phyloP scores from a whole-genome alignment of 2,113 vertebrate species.

The Probosciger aterrimus region DNA sequence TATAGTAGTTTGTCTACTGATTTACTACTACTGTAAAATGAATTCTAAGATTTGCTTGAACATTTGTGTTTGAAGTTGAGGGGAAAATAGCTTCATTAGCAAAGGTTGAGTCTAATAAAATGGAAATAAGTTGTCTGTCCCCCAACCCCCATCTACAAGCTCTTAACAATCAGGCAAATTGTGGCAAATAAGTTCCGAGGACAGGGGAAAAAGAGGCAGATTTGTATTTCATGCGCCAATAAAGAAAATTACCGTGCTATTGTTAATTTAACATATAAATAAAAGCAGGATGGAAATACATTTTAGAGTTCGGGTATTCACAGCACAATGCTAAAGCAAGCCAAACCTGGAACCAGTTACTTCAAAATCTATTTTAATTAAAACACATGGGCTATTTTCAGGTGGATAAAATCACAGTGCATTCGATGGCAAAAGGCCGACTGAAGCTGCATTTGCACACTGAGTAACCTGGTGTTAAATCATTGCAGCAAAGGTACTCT shows the following conservation, averaged over 20 bases:
- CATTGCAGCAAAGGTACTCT: conserved; percentile 49
- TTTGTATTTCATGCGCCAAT: conserved; percentile 56
- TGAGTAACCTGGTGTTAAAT: conserved; percentile 22
- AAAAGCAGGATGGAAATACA: conserved; percentile 24
- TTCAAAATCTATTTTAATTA: conserved; percentile 45
- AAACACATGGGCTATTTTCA: conserved; percentile 32
- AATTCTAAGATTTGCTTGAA: conserved; percentile 58
- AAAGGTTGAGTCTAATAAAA: conserved; percentile 55
- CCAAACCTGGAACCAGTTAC: conserved; percentile 21
- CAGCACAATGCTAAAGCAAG: not conserved
- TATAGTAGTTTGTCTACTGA: conserved; percentile 39
- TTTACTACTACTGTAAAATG: conserved; percentile 50
- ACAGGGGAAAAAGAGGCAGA: conserved; percentile 32
- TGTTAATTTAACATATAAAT: conserved; percentile 57
- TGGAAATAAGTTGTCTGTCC: not conserved
- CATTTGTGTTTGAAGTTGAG: conserved; percentile 45
- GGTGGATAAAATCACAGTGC: conserved; percentile 43
- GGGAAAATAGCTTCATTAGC: conserved; percentile 43
- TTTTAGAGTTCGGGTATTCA: not conserved
- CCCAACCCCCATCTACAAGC: not conserved
- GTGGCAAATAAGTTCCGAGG: conserved; percentile 37
- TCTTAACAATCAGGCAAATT: conserved; percentile 38
- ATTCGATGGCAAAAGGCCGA: conserved; percentile 22
- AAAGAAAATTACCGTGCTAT: conserved; percentile 29
- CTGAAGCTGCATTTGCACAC: conserved; percentile 3